phyloP scores from a whole-genome alignment of 2,113 vertebrate species.

The Peromyscus maniculatus region DNA sequence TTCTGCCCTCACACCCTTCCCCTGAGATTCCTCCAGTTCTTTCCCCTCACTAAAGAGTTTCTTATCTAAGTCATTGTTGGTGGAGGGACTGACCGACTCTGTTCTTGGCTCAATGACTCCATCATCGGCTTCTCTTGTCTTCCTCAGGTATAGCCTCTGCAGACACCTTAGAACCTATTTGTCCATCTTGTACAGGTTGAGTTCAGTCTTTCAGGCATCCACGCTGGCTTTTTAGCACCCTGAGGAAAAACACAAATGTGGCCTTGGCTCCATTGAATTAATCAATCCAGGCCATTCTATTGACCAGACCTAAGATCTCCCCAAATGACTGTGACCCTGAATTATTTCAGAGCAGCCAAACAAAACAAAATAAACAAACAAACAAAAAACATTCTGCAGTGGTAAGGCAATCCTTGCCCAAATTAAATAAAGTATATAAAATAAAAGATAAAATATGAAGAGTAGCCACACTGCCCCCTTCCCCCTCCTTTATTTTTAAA shows the following conservation, averaged over 20 bases:
- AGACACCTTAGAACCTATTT: not conserved
- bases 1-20: not conserved
- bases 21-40: not conserved
- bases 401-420: not conserved
- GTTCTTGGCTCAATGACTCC: not conserved
- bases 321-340: not conserved
- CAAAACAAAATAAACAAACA: too few relatives aligned
- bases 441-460: not conserved
- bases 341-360: not conserved
- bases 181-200: not conserved
- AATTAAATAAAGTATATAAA: not conserved
- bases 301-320: not conserved
- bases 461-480: not conserved
- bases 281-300: not conserved
- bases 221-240: not conserved
- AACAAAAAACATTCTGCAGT: not conserved
- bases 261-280: not conserved
- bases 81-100: not conserved
- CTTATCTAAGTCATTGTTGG: not conserved
- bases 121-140: accelerated
- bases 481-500: not conserved
- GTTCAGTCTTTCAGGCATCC: not conserved
- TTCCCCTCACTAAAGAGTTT: not conserved
- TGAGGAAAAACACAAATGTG: not conserved
- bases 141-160: not conserved